These are phyloP conservation scores for Synaphobranchus kaupii DNA, from an alignment of 2,797 vertebrate species.

Conservation along the genomic window DNA sequence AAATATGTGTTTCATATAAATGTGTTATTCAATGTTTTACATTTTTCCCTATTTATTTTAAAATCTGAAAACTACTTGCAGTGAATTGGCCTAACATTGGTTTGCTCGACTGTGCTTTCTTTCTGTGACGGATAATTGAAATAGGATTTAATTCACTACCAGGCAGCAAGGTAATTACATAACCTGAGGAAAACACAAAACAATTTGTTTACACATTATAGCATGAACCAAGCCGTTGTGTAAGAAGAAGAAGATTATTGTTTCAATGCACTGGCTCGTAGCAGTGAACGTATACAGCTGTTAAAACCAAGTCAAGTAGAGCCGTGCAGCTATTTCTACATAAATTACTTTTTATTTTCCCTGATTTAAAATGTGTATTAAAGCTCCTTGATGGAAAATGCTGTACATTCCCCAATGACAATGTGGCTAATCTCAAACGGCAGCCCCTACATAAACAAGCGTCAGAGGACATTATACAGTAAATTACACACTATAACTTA, in stretches of 20 bases:
- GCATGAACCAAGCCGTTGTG: background rate
- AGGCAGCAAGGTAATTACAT: background rate
- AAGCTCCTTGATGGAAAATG: background rate
- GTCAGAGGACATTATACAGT: background rate
- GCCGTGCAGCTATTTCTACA: background rate
- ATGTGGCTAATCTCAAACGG: background rate
- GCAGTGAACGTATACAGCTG: background rate
- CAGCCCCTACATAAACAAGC: background rate
- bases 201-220: conserved; percentile 56
- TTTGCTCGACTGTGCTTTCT: conserved; percentile 8
- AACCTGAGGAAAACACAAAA: conserved; percentile 28
- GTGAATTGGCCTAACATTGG: no score
- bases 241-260: background rate
- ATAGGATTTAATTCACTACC: background rate
- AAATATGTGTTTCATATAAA: background rate
- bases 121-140: conserved; percentile 10
- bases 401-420: background rate
- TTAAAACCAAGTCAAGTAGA: background rate
- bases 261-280: background rate
- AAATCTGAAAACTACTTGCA: conserved; percentile 3
- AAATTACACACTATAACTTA: background rate
- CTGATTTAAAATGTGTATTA: background rate
- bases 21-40: background rate
- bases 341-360: background rate
- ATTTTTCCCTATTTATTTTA: background rate